phyloP scores from a whole-genome alignment of 2,797 vertebrate genomes.

The Artibeus jamaicensis region DNA sequence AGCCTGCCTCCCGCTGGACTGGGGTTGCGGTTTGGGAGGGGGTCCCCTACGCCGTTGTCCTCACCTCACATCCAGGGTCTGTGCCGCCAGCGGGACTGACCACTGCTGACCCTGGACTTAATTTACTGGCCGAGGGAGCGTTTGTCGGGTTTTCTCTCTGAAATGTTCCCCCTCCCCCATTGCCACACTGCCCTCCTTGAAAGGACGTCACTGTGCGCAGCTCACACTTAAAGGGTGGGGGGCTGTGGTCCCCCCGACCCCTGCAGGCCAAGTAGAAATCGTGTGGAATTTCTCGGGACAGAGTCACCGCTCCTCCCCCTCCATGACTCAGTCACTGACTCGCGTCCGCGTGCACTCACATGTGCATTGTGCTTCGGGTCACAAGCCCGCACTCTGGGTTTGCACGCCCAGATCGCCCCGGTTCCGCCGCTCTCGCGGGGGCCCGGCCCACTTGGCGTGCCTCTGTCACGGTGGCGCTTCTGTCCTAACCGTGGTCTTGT shows the following conservation, averaged over 20 bases:
- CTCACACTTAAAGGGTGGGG: accelerated
- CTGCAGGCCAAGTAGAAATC: too few species aligned
- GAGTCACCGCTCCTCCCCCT: neutral
- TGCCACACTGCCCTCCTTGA: accelerated
- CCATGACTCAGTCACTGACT: neutral
- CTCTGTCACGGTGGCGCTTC: accelerated
- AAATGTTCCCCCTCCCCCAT: accelerated
- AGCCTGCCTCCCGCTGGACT: neutral
- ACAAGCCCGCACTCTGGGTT: neutral
- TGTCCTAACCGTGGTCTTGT: neutral
- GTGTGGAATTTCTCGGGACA: neutral
- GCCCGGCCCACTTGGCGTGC: neutral
- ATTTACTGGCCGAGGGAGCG: neutral
- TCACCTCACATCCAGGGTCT: accelerated
- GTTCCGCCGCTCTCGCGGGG: neutral
- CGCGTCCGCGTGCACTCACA: neutral
- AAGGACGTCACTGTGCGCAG: accelerated
- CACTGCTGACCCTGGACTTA: neutral
- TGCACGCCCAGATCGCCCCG: neutral
- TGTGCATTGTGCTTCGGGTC: neutral
- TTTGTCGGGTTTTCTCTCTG: neutral
- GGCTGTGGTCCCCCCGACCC: accelerated
- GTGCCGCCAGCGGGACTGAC: accelerated
- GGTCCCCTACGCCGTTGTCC: neutral
- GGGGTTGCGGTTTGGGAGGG: neutral